Evolutionary conservation across 2,888 invertebrate species (phyloP).

Genomic region (Iselma pallidipennis): DNA sequence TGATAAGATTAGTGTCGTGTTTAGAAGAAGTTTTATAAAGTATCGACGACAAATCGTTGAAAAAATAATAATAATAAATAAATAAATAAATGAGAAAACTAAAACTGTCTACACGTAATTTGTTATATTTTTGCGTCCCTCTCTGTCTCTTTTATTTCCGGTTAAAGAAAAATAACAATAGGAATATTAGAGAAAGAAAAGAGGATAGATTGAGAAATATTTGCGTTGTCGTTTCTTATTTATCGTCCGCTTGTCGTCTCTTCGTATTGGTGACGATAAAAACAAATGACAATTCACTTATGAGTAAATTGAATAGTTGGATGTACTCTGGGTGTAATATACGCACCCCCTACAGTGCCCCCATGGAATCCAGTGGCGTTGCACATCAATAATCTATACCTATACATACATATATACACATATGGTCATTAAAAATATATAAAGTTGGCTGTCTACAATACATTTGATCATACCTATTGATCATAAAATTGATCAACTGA

Average conservation of each 20-base stretch:
- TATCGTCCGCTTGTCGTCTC: not conserved
- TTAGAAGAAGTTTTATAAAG: not conserved
- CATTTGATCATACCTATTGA: too few species aligned
- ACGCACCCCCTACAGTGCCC: slow-evolving; percentile 33
- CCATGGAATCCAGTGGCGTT: slow-evolving; percentile 23
- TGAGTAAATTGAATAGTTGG: slow-evolving; percentile 43
- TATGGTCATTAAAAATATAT: not conserved
- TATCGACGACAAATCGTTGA: not conserved
- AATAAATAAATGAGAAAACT: too few species aligned
- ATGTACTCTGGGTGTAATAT: slow-evolving; percentile 38
- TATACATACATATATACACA: not conserved
- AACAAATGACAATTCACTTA: slow-evolving; percentile 46
- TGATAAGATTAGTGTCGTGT: slow-evolving; percentile 10
- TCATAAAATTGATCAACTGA: too few species aligned
- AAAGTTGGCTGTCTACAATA: too few species aligned
- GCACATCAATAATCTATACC: not conserved
- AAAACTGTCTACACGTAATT: too few species aligned
- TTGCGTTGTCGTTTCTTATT: not conserved
- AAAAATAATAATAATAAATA: not conserved
- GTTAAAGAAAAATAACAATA: too few species aligned
- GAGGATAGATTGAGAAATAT: not conserved
- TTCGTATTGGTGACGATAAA: slow-evolving; percentile 34
- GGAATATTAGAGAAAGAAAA: too few species aligned
- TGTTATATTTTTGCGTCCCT: too few species aligned
- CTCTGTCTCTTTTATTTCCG: too few species aligned